Base-by-base conservation (phyloP, 2,113 vertebrate genomes). In the Pelecanus crispus region DNA sequence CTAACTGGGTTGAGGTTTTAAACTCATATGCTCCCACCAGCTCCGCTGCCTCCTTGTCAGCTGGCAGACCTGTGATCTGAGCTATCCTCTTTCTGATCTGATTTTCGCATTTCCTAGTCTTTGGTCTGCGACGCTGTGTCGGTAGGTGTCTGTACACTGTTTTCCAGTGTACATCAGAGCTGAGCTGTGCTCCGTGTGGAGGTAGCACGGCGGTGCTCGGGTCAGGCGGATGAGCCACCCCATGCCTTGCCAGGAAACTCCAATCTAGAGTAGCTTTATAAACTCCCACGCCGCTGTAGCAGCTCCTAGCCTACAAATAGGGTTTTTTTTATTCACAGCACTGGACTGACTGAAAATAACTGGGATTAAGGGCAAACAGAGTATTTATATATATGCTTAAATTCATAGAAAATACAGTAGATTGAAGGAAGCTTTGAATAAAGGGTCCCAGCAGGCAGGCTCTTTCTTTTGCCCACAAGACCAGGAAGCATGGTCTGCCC, bases 1-100 rank as follows among this genome's bases (percentile, higher is more conserved):
- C 78, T 95, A 92, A 73, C 66, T 82, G 53, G 81, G 84, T 12
- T 92, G 77, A 86, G 36, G 9, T 36, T 95, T 93, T 80, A 67
- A 66, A 67, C 81, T 81, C 6, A 1, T 52, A 29, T 0, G 7
- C 14, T 85, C 59, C 63, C 82, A 95, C 74, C 71, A 88, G 66
- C 55, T 81, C 11, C 0, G 3, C 71, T 73, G 44, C 34, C 24
- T 88, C 49, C 66, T 55, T 72, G 59, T 88, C 90, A 77, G 58
- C 71, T 58, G 66, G 62, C 74, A 92, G 58, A 68, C 22, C 66
- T 81, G 67, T 0, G 0, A 38, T 90, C 66, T 65, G 85, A 82
- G 62, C 68, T 88, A 38, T 72, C 15, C 32, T 81, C 53, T 38
- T 87, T 65, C 70, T 68, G 44, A 75, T 72, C 61, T 84, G 56